Base-by-base conservation (phyloP, 2,113 vertebrate genomes). In the Promerops cafer region DNA sequence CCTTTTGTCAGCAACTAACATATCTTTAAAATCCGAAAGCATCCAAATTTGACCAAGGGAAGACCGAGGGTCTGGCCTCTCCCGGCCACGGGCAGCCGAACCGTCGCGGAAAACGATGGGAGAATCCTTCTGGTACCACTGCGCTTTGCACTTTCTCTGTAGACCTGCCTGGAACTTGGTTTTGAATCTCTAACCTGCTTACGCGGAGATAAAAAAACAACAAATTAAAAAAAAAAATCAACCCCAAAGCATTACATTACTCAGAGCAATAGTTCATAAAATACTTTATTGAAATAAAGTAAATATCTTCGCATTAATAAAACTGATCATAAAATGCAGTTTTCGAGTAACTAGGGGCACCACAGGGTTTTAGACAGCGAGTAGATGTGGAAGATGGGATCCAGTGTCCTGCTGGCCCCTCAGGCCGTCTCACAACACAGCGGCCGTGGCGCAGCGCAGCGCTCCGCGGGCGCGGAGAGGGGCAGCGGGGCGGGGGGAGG, bases 241-340 rank as follows among this genome's bases (percentile, higher is more conserved):
- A 28, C 6, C 8, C 24, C 31, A 30, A 91, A 35, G 28, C 52
- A 54, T 68, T 21, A 27, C 26, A 3, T 57, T 81, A 70, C 69
- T 52, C 92, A 33, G 69, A 39, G 57, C 27, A 54, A 87, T 80
- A 87, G 57, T 94, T 97, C 98, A 98, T 98, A 98, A 98, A 98
- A 98, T 98, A 98, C 56, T 98, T 98, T 98, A 98, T 98, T 98
- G 97, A 96, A 94, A 97, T 97, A 97, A 98, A 97, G 96, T 97
- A 97, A 97, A 96, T 96, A 93, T 97, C 97, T 98, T 98, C 96
- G 89, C 87, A 90, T 90, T 94, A 96, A 96, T 96, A 95, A 97
- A 96, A 96, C 93, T 33, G 93, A 92, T 89, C 83, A 74, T 96
- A 96, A 97, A 97, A 96, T 94, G 94, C 89, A 95, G 94, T 92